Evolutionary conservation across 2,797 vertebrate genomes (phyloP).

Genomic region (Coracias cyanogaster): DNA sequence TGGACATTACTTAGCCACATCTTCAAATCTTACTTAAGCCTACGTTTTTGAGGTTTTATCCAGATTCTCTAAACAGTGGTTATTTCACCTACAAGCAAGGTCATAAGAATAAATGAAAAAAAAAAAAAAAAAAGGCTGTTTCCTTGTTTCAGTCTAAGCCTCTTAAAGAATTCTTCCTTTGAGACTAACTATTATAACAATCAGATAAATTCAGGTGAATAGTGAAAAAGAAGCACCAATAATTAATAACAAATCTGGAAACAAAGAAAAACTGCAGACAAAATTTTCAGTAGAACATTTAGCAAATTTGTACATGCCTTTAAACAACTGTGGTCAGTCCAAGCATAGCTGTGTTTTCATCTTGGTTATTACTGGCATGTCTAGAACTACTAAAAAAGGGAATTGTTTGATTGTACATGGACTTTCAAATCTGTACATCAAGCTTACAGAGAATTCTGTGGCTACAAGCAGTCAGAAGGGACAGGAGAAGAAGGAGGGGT

Average conservation of each 20-base stretch:
- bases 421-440: neutral
- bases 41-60: neutral
- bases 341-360: neutral
- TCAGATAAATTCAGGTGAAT: neutral
- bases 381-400: neutral
- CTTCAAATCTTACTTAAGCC: neutral
- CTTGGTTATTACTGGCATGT: neutral
- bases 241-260: neutral
- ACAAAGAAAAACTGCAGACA: neutral
- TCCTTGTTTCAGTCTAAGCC: neutral
- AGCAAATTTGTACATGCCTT: fast-evolving
- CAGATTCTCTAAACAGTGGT: neutral
- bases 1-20: neutral
- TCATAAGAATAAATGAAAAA: neutral
- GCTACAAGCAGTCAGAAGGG: too few relatives aligned
- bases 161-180: neutral
- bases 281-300: neutral
- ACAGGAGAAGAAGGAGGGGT: too few relatives aligned
- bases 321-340: neutral
- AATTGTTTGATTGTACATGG: neutral
- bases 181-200: neutral
- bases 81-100: neutral
- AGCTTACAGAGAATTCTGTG: too few relatives aligned
- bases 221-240: neutral
- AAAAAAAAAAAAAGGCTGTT: neutral